phyloP scores from a whole-genome alignment of 2,113 vertebrate species.

The Mastomys natalensis region DNA sequence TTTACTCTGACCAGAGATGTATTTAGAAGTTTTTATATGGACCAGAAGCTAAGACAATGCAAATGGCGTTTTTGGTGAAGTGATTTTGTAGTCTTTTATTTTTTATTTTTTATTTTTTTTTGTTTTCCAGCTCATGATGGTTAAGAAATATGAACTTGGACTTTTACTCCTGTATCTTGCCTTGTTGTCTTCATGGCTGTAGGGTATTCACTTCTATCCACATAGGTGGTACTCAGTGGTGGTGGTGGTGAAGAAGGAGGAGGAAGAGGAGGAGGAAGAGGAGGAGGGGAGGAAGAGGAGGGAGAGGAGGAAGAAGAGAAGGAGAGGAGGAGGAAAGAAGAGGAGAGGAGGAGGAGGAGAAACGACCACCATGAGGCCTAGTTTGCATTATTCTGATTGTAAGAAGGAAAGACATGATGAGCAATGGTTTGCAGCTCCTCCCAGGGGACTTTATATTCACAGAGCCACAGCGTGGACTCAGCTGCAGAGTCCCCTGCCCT shows the following conservation, averaged over 20 bases:
- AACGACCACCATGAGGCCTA: neutral
- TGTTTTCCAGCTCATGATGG: neutral
- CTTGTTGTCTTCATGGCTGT: neutral
- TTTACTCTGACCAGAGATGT: neutral
- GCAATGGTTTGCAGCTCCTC: neutral
- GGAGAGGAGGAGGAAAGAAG: neutral
- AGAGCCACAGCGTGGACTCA: neutral
- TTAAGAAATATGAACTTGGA: neutral
- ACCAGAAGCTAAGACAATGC: neutral
- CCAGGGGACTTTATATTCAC: accelerated
- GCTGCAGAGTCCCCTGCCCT: neutral
- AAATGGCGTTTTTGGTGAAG: neutral
- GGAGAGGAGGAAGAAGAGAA: neutral
- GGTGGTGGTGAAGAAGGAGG: neutral
- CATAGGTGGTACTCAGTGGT: neutral
- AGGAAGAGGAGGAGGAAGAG: too few relatives aligned
- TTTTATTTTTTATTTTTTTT: too few relatives aligned
- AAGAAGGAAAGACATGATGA: neutral
- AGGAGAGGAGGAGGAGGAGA: too few relatives aligned
- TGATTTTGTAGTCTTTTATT: neutral
- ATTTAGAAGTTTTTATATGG: neutral
- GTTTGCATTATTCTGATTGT: neutral
- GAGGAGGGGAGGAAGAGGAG: accelerated
- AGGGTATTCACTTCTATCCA: neutral
- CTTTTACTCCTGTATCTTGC: neutral